These are phyloP conservation scores for Hydractinia symbiolongicarpus DNA, from an alignment of 30 jellyfish, hydroid and myxozoan species.

Conservation along the genomic window DNA sequence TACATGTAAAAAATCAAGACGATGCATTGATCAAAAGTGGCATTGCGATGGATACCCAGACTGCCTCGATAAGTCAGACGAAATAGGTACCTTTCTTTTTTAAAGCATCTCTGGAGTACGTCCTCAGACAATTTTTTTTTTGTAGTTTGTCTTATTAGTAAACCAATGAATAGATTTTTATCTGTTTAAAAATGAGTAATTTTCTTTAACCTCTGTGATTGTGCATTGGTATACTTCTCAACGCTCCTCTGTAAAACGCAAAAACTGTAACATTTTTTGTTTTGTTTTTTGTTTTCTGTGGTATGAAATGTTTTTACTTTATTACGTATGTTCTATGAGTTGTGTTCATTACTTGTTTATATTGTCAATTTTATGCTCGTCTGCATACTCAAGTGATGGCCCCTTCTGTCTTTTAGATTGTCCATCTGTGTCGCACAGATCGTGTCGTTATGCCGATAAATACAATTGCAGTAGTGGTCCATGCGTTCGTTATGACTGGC, in stretches of 20 bases:
- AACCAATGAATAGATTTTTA: background rate
- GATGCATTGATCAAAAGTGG: conserved; percentile 67
- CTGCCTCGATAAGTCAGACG: conserved; percentile 93
- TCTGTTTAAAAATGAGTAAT: background rate
- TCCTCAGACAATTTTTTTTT: background rate
- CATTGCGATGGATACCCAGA: conserved; percentile 89
- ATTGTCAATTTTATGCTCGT: no score
- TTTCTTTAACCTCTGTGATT: no score
- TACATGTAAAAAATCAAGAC: conserved; percentile 31
- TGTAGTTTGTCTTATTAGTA: background rate
- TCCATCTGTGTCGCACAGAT: background rate
- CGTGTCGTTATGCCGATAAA: conserved; percentile 53
- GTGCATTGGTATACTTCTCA: no score
- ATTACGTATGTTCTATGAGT: no score
- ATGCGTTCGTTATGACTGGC: conserved; percentile 79
- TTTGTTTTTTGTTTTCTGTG: no score
- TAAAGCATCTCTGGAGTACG: background rate
- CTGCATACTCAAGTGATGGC: background rate
- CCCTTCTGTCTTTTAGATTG: background rate
- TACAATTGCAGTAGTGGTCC: conserved; percentile 45
- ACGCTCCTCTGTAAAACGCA: no score
- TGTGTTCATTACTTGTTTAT: no score
- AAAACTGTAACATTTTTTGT: no score
- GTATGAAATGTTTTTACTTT: no score
- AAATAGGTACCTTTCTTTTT: conserved; percentile 35